phyloP scores from a whole-genome alignment of 2,888 invertebrate genomes.

The Microctonus aethiopoides region DNA sequence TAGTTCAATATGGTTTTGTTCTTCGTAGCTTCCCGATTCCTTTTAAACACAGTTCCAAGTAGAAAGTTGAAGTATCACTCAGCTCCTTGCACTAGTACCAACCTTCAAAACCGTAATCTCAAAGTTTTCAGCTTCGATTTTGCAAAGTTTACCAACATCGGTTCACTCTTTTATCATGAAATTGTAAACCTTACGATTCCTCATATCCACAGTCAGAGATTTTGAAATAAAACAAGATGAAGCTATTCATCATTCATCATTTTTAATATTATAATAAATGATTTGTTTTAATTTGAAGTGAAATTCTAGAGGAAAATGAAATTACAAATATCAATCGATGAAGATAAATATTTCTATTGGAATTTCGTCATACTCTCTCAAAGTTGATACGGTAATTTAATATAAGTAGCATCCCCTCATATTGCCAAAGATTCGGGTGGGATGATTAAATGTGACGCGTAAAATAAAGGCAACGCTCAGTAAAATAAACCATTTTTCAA shows the following conservation, averaged over 20 bases:
- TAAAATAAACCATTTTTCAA: slow-evolving; percentile 37
- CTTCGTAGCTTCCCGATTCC: not conserved
- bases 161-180: slow-evolving; percentile 25
- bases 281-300: not conserved
- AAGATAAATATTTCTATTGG: no score
- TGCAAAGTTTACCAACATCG: slow-evolving; percentile 13
- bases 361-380: not conserved
- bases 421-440: no score
- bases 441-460: not conserved
- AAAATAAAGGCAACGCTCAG: slow-evolving; percentile 26
- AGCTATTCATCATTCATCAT: not conserved
- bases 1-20: slow-evolving; percentile 7
- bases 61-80: slow-evolving; percentile 18
- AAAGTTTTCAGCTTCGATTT: slow-evolving; percentile 28
- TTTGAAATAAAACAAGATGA: not conserved
- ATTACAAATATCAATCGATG: not conserved
- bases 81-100: slow-evolving; percentile 29
- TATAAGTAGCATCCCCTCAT: no score
- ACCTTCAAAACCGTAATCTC: slow-evolving; percentile 27
- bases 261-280: not conserved
- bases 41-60: slow-evolving; percentile 12
- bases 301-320: not conserved
- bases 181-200: not conserved
- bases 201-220: not conserved
- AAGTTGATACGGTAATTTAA: not conserved